Evolutionary conservation across 2,888 invertebrate species (phyloP).

Genomic region (Lasioglossum malachurum): DNA sequence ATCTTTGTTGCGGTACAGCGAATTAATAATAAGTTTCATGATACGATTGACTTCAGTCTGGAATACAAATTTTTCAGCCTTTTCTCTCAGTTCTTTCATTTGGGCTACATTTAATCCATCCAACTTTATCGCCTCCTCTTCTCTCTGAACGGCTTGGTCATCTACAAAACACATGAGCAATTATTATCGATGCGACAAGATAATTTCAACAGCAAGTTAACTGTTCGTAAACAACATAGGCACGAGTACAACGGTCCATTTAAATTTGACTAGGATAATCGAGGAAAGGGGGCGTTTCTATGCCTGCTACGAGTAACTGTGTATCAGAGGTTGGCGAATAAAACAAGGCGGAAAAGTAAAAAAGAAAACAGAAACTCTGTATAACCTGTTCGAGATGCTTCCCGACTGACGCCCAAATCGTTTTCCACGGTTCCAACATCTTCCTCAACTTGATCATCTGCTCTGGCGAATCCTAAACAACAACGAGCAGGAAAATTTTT

Average conservation of each 20-base stretch:
- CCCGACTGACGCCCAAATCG: slow-evolving; percentile 93
- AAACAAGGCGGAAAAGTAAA: neutral
- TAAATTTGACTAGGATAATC: neutral
- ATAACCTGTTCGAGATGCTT: slow-evolving; percentile 95
- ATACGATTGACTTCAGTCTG: slow-evolving; percentile 99
- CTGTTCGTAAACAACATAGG: neutral
- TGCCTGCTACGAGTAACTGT: neutral
- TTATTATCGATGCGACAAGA: neutral
- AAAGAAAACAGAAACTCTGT: slow-evolving; percentile 75
- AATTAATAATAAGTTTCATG: slow-evolving; percentile 99
- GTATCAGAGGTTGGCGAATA: neutral
- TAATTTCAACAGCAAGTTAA: neutral
- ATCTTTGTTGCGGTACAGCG: slow-evolving; percentile 99
- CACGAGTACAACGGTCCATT: slow-evolving; percentile 20
- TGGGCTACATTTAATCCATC: slow-evolving; percentile 98
- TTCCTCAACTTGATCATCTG: slow-evolving; percentile 85
- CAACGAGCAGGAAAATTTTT: slow-evolving; percentile 24
- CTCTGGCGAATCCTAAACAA: slow-evolving; percentile 80
- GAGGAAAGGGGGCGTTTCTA: neutral
- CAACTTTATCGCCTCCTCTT: slow-evolving; percentile 98
- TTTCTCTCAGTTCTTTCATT: slow-evolving; percentile 95
- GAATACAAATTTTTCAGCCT: slow-evolving; percentile 95
- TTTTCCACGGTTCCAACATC: slow-evolving; percentile 89
- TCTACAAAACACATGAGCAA: slow-evolving; percentile 86
- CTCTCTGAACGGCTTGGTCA: slow-evolving; percentile 95